phyloP scores from a whole-genome alignment of 2,888 invertebrate genomes.

The Drosophila barbarae region DNA sequence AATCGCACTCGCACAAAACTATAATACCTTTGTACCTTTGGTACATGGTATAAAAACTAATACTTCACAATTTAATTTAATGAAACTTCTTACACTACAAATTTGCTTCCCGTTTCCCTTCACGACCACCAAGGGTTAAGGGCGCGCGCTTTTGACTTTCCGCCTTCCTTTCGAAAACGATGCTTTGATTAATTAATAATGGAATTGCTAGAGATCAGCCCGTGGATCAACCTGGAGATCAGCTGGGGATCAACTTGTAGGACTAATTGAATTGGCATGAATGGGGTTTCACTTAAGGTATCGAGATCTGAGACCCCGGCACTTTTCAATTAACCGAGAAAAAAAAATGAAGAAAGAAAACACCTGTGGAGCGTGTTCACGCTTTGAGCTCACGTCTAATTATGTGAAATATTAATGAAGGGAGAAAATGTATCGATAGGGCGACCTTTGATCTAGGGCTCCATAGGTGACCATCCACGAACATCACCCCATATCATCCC shows the following conservation, averaged over 20 bases:
- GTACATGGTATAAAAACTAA: background rate
- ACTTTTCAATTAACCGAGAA: slow-evolving; percentile 41
- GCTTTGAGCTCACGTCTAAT: slow-evolving; percentile 36
- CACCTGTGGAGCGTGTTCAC: slow-evolving; percentile 42
- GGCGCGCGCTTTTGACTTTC: background rate
- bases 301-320: slow-evolving; percentile 5
- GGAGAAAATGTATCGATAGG: slow-evolving; percentile 9
- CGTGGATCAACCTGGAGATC: slow-evolving; percentile 10
- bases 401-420: slow-evolving; percentile 42
- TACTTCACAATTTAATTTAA: background rate
- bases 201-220: slow-evolving; percentile 30
- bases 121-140: slow-evolving; percentile 16
- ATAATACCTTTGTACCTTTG: no score
- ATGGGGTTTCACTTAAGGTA: slow-evolving; percentile 9
- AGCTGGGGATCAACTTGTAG: slow-evolving; percentile 23
- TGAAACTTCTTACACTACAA: background rate
- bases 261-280: slow-evolving; percentile 64
- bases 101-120: background rate
- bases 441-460: slow-evolving; percentile 23
- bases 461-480: slow-evolving; percentile 7
- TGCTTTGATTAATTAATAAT: slow-evolving; percentile 64
- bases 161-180: slow-evolving; percentile 39
- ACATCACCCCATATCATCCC: slow-evolving; percentile 3
- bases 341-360: background rate
- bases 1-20: no score